Evolutionary conservation across 2,113 vertebrate species (phyloP).

Genomic region (Penelope pileata): DNA sequence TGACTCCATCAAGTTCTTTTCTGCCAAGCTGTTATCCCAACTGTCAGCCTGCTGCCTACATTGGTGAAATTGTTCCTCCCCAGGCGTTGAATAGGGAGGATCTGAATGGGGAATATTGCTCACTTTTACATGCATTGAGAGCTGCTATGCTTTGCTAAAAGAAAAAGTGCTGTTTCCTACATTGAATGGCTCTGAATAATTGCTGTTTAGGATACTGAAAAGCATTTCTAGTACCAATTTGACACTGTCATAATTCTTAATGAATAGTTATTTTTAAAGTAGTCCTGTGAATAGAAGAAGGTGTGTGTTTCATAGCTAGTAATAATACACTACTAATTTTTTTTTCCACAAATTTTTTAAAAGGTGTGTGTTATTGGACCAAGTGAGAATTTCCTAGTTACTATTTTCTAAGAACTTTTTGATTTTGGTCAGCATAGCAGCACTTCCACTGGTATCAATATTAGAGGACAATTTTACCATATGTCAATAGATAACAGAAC

Average conservation of each 20-base stretch:
- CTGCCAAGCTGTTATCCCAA: no score
- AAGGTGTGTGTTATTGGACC: background rate
- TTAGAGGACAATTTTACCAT: background rate
- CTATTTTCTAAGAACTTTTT: background rate
- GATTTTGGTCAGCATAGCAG: background rate
- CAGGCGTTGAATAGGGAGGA: background rate
- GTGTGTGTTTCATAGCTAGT: background rate
- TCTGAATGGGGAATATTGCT: background rate
- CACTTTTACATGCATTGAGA: background rate
- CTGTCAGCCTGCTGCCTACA: no score
- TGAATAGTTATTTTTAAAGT: background rate
- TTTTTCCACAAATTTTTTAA: background rate
- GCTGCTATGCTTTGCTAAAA: background rate
- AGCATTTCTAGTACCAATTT: constrained; percentile 1
- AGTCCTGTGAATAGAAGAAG: background rate
- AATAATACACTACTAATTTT: background rate
- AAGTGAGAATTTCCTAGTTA: background rate
- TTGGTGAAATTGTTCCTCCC: background rate
- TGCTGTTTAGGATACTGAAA: background rate
- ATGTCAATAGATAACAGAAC: accelerated
- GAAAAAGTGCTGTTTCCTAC: background rate
- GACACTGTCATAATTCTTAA: background rate
- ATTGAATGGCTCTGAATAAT: background rate
- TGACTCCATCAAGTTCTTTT: background rate
- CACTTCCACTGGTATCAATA: background rate